Percentiles rank a stretch among this genome's conserved stretches.
Evolutionary conservation across 2,113 vertebrate genomes (phyloP).

Genomic region (Nesoenas mayeri): DNA sequence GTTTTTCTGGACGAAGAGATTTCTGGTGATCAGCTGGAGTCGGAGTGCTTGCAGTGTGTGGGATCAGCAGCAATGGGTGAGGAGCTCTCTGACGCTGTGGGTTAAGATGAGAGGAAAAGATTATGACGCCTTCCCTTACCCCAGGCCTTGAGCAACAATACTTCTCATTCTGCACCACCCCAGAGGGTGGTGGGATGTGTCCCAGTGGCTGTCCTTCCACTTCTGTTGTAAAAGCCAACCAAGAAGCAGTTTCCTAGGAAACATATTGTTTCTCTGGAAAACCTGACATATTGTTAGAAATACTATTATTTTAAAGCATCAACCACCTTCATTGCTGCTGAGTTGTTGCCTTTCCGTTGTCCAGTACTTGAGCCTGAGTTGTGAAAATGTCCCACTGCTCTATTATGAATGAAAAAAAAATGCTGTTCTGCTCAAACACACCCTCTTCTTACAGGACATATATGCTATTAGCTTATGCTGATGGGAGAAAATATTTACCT

Average conservation of each 20-base stretch:
- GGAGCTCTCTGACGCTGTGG: background rate
- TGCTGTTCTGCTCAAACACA: background rate
- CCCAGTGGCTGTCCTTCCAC: background rate
- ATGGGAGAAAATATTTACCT: background rate
- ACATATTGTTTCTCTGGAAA: background rate
- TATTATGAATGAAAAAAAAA: background rate
- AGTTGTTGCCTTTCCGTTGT: background rate
- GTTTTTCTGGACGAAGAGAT: background rate
- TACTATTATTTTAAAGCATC: background rate
- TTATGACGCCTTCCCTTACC: background rate
- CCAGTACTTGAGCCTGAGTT: background rate
- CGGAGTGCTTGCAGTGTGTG: background rate
- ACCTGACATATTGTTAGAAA: background rate
- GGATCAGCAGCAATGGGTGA: background rate
- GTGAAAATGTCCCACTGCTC: background rate
- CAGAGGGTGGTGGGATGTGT: background rate
- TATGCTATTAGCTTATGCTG: background rate
- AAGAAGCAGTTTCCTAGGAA: background rate
- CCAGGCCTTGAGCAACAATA: background rate
- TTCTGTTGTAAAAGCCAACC: background rate
- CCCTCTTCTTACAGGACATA: background rate
- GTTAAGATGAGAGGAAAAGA: background rate
- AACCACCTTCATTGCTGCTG: background rate
- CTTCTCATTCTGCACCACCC: background rate
- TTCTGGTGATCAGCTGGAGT: background rate